A percentile compares a stretch with the other conserved stretches of the same genome.
Evolutionary conservation across 2,113 vertebrate genomes (phyloP).

Genomic region (Cathartes aura): DNA sequence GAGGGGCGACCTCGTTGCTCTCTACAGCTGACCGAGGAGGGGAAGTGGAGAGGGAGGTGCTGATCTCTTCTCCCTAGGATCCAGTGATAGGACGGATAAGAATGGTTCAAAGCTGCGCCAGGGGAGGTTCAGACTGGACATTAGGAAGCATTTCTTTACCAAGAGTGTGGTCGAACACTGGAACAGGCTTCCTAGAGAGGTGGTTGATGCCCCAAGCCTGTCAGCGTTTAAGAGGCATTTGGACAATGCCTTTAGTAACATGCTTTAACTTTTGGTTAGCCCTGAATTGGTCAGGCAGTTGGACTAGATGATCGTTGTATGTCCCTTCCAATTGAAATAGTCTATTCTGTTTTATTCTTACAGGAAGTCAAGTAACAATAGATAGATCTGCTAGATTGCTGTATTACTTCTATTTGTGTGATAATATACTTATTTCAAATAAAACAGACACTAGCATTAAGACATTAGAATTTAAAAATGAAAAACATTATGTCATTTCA

Average conservation of each 20-base stretch:
- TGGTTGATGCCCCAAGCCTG: background rate
- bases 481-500: background rate
- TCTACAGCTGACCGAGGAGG: background rate
- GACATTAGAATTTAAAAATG: background rate
- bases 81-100: background rate
- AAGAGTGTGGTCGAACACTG: background rate
- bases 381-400: background rate
- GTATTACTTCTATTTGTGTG: background rate
- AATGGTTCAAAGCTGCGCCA: background rate
- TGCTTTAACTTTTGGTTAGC: background rate
- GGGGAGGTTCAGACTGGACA: background rate
- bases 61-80: background rate
- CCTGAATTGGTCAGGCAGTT: background rate
- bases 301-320: background rate
- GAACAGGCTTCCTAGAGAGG: background rate
- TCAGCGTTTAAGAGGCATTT: background rate
- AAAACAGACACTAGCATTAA: background rate
- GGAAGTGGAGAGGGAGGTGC: background rate
- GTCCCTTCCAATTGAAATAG: background rate
- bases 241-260: background rate
- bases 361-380: background rate
- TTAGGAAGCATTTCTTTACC: background rate
- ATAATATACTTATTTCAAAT: background rate
- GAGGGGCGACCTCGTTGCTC: fast-evolving
- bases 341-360: background rate